A percentile compares a stretch with the other conserved stretches of the same genome.
These are phyloP conservation scores for Lycorma delicatula DNA, from an alignment of 1,140 invertebrate species.

Conservation along the genomic window DNA sequence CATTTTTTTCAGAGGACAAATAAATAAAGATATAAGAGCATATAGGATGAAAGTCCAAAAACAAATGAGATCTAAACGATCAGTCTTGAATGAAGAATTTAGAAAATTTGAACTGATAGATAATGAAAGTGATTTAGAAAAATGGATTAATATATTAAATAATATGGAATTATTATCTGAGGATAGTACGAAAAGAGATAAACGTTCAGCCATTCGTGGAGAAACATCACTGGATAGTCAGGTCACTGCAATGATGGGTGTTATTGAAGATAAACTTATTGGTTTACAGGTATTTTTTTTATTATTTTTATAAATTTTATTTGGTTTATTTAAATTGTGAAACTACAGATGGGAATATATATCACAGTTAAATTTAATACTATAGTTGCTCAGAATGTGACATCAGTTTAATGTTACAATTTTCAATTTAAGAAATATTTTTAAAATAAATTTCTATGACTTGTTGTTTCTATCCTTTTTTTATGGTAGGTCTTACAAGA, in stretches of 20 bases:
- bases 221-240: conserved; percentile 32
- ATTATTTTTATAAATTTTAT: too few relatives aligned
- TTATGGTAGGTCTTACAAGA: too few relatives aligned
- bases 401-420: too few relatives aligned
- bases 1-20: conserved; percentile 10
- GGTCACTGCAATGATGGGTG: conserved; percentile 52
- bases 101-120: not conserved
- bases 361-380: too few relatives aligned
- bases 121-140: conserved; percentile 26
- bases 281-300: conserved; percentile 43
- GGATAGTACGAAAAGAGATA: too few relatives aligned
- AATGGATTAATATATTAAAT: conserved; percentile 36
- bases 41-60: conserved; percentile 29
- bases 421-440: too few relatives aligned
- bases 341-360: too few relatives aligned
- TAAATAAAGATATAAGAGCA: conserved; percentile 19
- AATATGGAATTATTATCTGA: too few relatives aligned
- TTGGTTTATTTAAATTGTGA: too few relatives aligned
- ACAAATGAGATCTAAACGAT: conserved; percentile 17
- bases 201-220: conserved; percentile 24
- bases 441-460: too few relatives aligned
- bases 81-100: not conserved
- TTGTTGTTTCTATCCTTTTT: too few relatives aligned
- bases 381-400: too few relatives aligned
- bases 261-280: conserved; percentile 48